phyloP scores from a whole-genome alignment of 2,888 invertebrate genomes.

The Dryobotodes eremita region DNA sequence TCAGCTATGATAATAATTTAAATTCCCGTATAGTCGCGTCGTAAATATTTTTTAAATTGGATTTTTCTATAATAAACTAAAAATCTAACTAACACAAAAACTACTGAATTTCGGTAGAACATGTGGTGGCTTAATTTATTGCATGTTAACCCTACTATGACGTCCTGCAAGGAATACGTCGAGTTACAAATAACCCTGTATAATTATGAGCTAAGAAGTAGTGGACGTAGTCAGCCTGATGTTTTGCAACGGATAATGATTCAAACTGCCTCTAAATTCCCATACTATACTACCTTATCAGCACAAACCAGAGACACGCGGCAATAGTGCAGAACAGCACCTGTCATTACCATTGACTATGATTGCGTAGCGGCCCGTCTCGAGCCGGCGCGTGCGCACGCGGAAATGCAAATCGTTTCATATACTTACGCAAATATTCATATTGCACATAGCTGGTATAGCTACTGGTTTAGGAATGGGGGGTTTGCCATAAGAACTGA shows the following conservation, averaged over 20 bases:
- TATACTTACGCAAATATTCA: constrained; percentile 38
- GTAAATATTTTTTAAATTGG: no score
- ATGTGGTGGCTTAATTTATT: no score
- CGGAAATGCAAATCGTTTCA: constrained; percentile 56
- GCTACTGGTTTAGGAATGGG: constrained; percentile 22
- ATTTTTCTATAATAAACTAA: no score
- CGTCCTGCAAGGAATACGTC: no score
- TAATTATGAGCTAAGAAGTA: background rate
- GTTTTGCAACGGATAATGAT: background rate
- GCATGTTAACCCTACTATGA: no score
- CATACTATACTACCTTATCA: background rate
- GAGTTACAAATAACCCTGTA: no score
- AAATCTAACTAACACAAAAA: no score
- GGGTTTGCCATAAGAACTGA: background rate
- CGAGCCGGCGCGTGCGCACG: constrained; percentile 44
- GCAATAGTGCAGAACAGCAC: constrained; percentile 51
- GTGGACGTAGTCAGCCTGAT: background rate
- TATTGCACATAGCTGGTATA: constrained; percentile 35
- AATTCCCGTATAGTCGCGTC: no score
- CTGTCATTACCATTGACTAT: constrained; percentile 45
- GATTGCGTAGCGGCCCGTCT: constrained; percentile 65
- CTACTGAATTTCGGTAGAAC: no score
- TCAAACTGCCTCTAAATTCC: background rate
- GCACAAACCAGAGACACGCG: constrained; percentile 23
- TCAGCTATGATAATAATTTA: no score